Base-by-base conservation (phyloP, 2,888 invertebrate genomes). In the Lochmaea crataegi region DNA sequence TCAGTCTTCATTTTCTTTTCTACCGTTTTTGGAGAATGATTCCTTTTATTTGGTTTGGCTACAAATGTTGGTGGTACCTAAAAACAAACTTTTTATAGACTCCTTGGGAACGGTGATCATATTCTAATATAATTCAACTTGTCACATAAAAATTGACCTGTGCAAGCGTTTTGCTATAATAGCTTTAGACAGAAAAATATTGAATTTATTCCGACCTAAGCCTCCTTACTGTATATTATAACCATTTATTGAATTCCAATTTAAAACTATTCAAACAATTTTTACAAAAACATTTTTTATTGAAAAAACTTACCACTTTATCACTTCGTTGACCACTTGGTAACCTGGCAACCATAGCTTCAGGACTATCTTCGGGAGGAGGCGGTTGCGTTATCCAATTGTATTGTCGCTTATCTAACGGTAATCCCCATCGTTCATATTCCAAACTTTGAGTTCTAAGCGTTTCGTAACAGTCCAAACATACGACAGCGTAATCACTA, bases 331-430 rank as follows among this genome's bases (percentile, higher is more conserved):
- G 94, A 60, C 95, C 96, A 81, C 94, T 95, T 68, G 95, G 96
- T 83, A 95, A 89, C 76, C 95, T 87, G 42, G 95, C 95, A 82
- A 95, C 92, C 80, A 94, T 91, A 78, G 93, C 94, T 86, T 95
- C 95, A 2, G 95, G 94, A 85, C 94, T 94, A 87, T 95, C 95
- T 87, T 96, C 96, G 0, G 96, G 96, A 72, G 96, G 96, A 76
- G 96, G 96, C 72, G 96, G 96, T 86, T 96, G 94, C 82, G 95
- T 94, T 84, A 96, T 94, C 96, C 96, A 96, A 89, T 96, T 96
- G 88, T 96, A 96, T 87, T 95, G 95, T 79, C 96, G 89, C 89
- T 96, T 95, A 81, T 96, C 96, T 65, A 95, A 90, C 10, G 96
- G 96, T 82, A 96, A 91, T 79, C 96, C 96, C 90, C 96, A 95